A percentile compares a stretch with the other conserved stretches of the same genome.
Evolutionary conservation across 1,140 invertebrate species (phyloP).

Genomic region (Helicoverpa zea): DNA sequence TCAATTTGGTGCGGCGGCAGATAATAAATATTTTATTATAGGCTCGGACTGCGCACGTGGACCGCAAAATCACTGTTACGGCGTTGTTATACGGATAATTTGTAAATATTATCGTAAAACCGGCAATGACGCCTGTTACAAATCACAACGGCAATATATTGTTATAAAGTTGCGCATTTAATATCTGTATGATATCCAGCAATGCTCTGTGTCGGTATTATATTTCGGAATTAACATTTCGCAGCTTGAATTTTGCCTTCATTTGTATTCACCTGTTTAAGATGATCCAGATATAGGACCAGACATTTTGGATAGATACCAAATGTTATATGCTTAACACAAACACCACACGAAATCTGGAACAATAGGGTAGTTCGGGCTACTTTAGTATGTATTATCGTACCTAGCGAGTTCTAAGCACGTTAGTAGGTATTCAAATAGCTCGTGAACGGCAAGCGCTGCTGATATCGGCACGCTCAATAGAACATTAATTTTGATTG

Average conservation of each 20-base stretch:
- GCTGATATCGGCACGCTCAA: conserved; percentile 31
- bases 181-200: neutral
- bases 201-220: neutral
- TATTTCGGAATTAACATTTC: neutral
- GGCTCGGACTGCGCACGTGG: conserved; percentile 28
- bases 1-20: conserved; percentile 22
- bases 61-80: conserved; percentile 33
- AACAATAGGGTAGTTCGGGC: neutral
- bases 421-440: conserved; percentile 40
- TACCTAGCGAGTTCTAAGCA: conserved; percentile 24
- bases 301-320: neutral
- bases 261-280: too few species aligned
- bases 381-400: conserved; percentile 30
- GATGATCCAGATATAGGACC: neutral
- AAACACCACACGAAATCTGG: neutral
- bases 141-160: conserved; percentile 25
- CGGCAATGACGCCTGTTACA: conserved; percentile 26
- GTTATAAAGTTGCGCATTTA: conserved; percentile 29
- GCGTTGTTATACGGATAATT: conserved; percentile 40
- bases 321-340: neutral
- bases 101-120: conserved; percentile 36
- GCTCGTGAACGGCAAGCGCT: conserved; percentile 23
- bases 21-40: conserved; percentile 40
- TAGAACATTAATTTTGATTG: conserved; percentile 46
- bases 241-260: neutral